Conservation (phyloP, 2,113 vertebrate species). For the Typhlomys cinereus region DNA sequence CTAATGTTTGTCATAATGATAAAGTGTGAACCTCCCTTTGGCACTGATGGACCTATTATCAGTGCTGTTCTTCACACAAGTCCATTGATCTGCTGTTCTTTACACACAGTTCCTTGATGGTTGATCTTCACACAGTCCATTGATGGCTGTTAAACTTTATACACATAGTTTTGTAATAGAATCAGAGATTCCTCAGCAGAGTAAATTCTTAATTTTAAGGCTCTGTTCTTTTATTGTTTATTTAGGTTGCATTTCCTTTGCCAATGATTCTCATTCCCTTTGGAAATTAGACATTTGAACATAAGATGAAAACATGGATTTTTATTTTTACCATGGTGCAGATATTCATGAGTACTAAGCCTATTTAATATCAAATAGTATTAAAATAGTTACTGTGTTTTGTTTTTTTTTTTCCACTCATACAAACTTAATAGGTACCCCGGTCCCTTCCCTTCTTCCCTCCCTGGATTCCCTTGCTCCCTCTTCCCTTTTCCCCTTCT, state of each 20-base stretch:
- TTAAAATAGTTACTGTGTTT: background rate
- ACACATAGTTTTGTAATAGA: background rate
- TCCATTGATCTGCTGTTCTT: too few species aligned
- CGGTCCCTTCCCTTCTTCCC: too few species aligned
- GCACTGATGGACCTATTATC: background rate
- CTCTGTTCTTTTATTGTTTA: background rate
- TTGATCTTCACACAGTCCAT: too few species aligned
- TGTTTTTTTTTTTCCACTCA: too few species aligned
- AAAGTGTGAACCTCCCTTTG: background rate
- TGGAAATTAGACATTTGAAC: background rate
- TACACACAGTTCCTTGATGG: too few species aligned
- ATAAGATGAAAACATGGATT: background rate
- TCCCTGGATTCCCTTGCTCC: too few species aligned
- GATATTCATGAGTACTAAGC: background rate
- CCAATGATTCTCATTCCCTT: background rate
- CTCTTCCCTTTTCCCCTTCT: too few species aligned
- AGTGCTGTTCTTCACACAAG: background rate
- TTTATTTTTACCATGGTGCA: background rate
- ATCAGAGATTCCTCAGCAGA: background rate
- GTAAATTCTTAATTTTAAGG: background rate
- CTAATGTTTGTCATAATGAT: background rate
- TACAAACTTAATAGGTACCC: too few species aligned
- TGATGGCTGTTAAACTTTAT: too few species aligned
- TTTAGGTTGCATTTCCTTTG: background rate
- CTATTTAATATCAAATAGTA: background rate